Evolutionary conservation across 2,113 vertebrate genomes (phyloP).

Genomic region (Mustela lutreola): DNA sequence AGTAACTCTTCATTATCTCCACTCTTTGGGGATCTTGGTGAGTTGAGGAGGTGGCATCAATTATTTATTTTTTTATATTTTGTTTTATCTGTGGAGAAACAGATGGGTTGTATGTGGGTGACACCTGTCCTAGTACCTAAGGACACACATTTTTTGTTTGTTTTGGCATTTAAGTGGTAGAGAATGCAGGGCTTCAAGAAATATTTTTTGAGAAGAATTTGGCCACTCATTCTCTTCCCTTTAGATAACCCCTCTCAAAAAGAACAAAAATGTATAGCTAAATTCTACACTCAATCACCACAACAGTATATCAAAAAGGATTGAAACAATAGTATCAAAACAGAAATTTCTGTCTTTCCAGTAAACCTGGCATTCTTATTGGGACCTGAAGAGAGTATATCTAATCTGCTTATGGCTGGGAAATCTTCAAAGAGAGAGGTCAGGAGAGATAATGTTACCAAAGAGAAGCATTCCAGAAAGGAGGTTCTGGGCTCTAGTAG

Average conservation of each 20-base stretch:
- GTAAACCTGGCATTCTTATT: not conserved
- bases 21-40: not conserved
- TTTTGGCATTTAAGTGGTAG: not conserved
- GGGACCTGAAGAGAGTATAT: not conserved
- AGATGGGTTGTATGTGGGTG: not conserved
- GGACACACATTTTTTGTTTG: not conserved
- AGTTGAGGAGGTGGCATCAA: not conserved
- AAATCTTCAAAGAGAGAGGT: not conserved
- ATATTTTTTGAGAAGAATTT: not conserved
- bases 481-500: not conserved
- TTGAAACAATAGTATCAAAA: not conserved
- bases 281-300: not conserved
- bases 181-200: not conserved
- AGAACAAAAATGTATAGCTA: conserved; percentile 17
- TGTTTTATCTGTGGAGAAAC: not conserved
- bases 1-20: conserved; percentile 6
- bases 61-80: conserved; percentile 41
- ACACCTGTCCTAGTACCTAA: not conserved
- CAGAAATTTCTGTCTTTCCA: not conserved
- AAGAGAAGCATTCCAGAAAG: not conserved
- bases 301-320: not conserved
- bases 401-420: not conserved
- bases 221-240: not conserved
- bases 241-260: not conserved
- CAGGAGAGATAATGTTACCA: not conserved